A percentile compares a stretch with the other conserved stretches of the same genome.
These are phyloP conservation scores for Sardinella longiceps DNA, from an alignment of 2,797 vertebrate species.

Conservation along the genomic window DNA sequence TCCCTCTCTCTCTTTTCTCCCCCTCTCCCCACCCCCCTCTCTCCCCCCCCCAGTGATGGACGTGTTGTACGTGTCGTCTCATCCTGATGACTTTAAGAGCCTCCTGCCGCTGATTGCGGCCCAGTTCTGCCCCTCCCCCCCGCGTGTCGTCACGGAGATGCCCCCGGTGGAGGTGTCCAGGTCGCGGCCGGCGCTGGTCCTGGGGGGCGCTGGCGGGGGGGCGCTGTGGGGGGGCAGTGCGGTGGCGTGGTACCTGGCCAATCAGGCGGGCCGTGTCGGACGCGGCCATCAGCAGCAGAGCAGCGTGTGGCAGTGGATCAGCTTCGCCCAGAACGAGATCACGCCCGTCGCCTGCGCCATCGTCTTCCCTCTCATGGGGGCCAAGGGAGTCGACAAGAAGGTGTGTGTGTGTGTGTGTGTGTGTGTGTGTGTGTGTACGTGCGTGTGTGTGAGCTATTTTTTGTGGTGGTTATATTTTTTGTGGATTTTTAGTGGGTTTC, in stretches of 20 bases:
- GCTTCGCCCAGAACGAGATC: slow-evolving; percentile 85
- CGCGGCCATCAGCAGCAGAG: slow-evolving; percentile 67
- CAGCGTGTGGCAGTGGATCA: slow-evolving; percentile 88
- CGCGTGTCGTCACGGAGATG: slow-evolving; percentile 64
- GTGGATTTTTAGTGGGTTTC: no score
- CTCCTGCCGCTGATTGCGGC: slow-evolving; percentile 80
- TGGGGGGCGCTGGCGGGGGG: slow-evolving; percentile 42
- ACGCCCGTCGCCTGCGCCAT: slow-evolving; percentile 79
- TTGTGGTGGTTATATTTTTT: no score
- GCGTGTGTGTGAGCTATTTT: neutral
- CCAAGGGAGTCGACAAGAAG: slow-evolving; percentile 75
- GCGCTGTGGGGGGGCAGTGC: slow-evolving; percentile 69
- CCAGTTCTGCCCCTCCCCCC: slow-evolving; percentile 69
- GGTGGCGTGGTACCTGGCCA: slow-evolving; percentile 78
- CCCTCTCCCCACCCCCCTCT: neutral
- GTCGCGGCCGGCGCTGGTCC: slow-evolving; percentile 68
- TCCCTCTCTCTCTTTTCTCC: neutral
- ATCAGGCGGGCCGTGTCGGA: slow-evolving; percentile 55
- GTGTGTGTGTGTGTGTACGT: neutral
- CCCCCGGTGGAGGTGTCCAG: slow-evolving; percentile 65
- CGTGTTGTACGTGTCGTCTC: slow-evolving; percentile 77
- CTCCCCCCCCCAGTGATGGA: slow-evolving; percentile 71
- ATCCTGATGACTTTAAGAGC: slow-evolving; percentile 86
- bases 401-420: slow-evolving; percentile 53
- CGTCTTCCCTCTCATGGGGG: slow-evolving; percentile 80